Evolutionary conservation across 1,140 invertebrate genomes (phyloP).

Genomic region (Cataglyphis hispanica): DNA sequence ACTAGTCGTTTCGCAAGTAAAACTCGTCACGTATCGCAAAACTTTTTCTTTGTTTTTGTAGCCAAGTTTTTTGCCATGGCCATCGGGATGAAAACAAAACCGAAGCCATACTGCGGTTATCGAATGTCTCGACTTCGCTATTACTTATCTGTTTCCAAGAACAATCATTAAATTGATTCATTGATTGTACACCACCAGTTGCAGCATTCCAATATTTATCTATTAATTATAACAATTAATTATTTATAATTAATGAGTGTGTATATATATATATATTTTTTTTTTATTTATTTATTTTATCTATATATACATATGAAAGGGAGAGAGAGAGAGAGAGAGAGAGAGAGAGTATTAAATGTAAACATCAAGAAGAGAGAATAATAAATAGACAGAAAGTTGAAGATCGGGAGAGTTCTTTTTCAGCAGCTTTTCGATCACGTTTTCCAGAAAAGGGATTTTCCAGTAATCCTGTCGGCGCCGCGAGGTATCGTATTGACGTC

Average conservation of each 20-base stretch:
- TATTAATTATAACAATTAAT: not conserved
- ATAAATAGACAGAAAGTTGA: not conserved
- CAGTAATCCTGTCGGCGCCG: slow-evolving; percentile 11
- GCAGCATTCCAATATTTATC: not conserved
- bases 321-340: no score
- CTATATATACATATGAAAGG: not conserved
- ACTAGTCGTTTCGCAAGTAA: not conserved
- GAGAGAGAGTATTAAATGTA: not conserved
- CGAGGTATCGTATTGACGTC: slow-evolving; percentile 13
- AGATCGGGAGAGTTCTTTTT: not conserved
- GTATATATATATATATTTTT: no score
- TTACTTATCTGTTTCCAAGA: not conserved
- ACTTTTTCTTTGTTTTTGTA: slow-evolving; percentile 22
- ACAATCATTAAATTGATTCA: slow-evolving; percentile 3
- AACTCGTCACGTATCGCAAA: not conserved
- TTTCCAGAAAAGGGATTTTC: slow-evolving; percentile 8
- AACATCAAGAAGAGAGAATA: not conserved
- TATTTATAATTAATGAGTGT: not conserved
- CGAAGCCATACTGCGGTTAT: slow-evolving; percentile 14
- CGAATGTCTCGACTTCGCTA: slow-evolving; percentile 2
- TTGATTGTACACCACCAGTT: not conserved
- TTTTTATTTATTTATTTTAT: no score
- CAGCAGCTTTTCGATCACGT: not conserved
- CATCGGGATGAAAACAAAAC: slow-evolving; percentile 31
- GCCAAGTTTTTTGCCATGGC: slow-evolving; percentile 23